Evolutionary conservation across 2,113 vertebrate species (phyloP).

Genomic region (Limnothrissa miodon): DNA sequence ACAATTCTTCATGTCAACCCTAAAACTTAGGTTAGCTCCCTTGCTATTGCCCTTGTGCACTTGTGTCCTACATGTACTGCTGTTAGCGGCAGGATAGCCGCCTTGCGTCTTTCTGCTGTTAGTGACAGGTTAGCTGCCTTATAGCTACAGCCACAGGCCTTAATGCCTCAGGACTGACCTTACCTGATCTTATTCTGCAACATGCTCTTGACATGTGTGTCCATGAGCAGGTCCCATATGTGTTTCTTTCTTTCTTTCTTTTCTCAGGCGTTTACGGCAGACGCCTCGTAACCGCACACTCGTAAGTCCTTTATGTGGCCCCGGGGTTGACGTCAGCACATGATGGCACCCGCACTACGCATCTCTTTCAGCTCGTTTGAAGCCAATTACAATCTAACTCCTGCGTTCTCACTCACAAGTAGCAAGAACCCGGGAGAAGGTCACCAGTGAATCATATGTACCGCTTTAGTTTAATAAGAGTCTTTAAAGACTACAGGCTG

Average conservation of each 20-base stretch:
- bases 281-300: neutral
- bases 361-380: neutral
- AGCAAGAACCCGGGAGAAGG: neutral
- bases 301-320: constrained; percentile 2
- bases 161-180: no score
- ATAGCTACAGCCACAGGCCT: no score
- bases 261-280: neutral
- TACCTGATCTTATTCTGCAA: no score
- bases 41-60: no score
- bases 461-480: neutral
- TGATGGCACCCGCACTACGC: neutral
- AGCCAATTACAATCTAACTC: neutral
- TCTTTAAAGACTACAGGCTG: neutral
- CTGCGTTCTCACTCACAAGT: neutral
- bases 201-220: no score
- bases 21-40: no score
- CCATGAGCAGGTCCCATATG: neutral
- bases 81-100: no score
- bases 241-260: neutral
- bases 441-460: neutral
- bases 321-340: neutral
- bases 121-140: no score
- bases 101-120: no score
- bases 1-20: no score
- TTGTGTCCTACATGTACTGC: no score